These are phyloP conservation scores for Sminthurides aquaticus DNA, from an alignment of 2,888 invertebrate genomes.

Conservation along the genomic window DNA sequence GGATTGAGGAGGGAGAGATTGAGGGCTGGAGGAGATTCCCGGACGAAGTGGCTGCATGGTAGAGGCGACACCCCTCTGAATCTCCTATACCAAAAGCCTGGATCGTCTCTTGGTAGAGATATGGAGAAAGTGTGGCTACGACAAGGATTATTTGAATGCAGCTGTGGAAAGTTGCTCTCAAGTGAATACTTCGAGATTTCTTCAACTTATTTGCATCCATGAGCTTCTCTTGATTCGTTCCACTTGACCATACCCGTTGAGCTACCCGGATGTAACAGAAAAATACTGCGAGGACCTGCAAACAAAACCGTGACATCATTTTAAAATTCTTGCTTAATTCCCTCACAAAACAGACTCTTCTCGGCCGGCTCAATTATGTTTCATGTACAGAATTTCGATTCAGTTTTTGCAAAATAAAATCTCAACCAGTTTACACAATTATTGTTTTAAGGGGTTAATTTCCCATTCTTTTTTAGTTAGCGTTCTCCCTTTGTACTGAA, in stretches of 20 bases:
- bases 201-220: constrained; percentile 39
- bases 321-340: too few relatives aligned
- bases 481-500: too few relatives aligned
- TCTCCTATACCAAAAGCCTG: constrained; percentile 23
- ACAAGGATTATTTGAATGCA: constrained; percentile 39
- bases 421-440: too few relatives aligned
- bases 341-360: too few relatives aligned
- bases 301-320: neutral
- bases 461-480: too few relatives aligned
- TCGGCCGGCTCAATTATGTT: too few relatives aligned
- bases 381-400: too few relatives aligned
- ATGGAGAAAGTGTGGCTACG: constrained; percentile 34
- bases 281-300: constrained; percentile 31
- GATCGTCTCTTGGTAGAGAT: constrained; percentile 38
- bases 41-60: neutral
- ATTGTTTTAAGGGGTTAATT: too few relatives aligned
- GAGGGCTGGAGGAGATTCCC: neutral
- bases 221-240: constrained; percentile 34
- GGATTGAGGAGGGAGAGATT: neutral
- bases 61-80: neutral
- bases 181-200: constrained; percentile 35
- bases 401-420: too few relatives aligned
- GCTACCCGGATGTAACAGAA: constrained; percentile 41
- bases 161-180: constrained; percentile 39
- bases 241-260: constrained; percentile 39